Evolutionary conservation across 2,888 invertebrate species (phyloP).

Genomic region (Calameuta idolon): DNA sequence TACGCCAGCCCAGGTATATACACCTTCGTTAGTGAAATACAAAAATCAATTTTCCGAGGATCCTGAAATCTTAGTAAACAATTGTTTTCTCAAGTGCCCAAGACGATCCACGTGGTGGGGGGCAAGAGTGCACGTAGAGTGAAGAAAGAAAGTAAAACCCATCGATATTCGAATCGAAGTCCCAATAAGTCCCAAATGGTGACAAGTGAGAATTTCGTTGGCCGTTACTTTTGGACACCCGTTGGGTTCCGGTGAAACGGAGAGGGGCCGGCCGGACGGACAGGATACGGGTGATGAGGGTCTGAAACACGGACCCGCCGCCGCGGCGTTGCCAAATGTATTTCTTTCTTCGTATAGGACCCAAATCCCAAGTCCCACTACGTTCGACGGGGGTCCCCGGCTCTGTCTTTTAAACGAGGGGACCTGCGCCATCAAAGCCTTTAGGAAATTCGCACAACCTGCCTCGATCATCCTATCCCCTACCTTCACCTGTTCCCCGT

Average conservation of each 20-base stretch:
- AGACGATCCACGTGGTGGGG: not conserved
- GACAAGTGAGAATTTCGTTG: not conserved
- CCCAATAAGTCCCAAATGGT: not conserved
- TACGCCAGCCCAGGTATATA: not conserved
- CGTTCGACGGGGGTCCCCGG: not conserved
- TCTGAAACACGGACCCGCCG: conserved; percentile 22
- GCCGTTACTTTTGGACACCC: conserved; percentile 2
- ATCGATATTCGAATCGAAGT: not conserved
- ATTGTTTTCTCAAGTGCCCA: not conserved
- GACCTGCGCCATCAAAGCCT: not conserved
- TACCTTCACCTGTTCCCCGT: not conserved
- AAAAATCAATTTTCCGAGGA: not conserved
- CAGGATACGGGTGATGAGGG: conserved; percentile 26
- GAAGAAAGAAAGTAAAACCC: not conserved
- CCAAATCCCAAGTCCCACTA: conserved; percentile 5
- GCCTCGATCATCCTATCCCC: not conserved
- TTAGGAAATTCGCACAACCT: not conserved
- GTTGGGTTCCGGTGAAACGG: conserved; percentile 16
- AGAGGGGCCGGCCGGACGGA: conserved; percentile 19
- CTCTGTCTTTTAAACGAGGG: not conserved
- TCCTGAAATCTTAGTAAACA: not conserved
- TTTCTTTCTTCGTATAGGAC: conserved; percentile 17
- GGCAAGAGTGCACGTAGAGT: not conserved
- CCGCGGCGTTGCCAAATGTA: conserved; percentile 25
- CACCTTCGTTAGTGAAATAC: not conserved